These are phyloP conservation scores for Coracopsis vasa DNA, from an alignment of 2,113 vertebrate species.

Conservation along the genomic window DNA sequence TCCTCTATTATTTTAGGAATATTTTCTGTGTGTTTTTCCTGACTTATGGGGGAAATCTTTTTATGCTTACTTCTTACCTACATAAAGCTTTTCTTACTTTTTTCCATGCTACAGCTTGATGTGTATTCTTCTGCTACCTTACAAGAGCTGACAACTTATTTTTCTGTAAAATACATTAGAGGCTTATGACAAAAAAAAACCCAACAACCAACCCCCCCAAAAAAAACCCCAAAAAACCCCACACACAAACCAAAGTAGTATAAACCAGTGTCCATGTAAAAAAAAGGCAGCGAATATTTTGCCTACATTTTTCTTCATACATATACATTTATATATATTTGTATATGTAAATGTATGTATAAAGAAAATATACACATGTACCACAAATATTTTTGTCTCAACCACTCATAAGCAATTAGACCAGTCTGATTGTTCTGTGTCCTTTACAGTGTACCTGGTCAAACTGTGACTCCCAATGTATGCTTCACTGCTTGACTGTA, in stretches of 20 bases:
- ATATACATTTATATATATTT: background rate
- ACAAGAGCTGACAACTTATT: background rate
- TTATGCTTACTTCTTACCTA: background rate
- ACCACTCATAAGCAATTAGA: background rate
- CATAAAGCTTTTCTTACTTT: background rate
- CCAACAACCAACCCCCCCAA: background rate
- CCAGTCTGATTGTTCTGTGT: background rate
- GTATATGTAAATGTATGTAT: background rate
- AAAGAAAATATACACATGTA: background rate
- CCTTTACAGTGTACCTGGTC: background rate
- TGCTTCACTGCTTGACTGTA: constrained; percentile 3
- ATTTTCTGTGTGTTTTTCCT: background rate
- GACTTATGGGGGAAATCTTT: background rate
- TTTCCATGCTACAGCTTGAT: background rate
- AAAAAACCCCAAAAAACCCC: rapidly evolving
- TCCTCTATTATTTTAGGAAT: background rate
- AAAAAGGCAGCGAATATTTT: background rate
- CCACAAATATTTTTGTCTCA: background rate
- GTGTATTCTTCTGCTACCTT: background rate
- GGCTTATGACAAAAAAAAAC: background rate
- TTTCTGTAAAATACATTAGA: background rate
- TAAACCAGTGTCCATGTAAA: background rate
- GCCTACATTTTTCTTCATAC: background rate
- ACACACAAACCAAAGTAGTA: rapidly evolving
- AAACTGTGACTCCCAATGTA: background rate